A percentile compares a stretch with the other conserved stretches of the same genome.
Evolutionary conservation across 1,140 invertebrate genomes (phyloP).

Genomic region (Tetramorium alpestre): DNA sequence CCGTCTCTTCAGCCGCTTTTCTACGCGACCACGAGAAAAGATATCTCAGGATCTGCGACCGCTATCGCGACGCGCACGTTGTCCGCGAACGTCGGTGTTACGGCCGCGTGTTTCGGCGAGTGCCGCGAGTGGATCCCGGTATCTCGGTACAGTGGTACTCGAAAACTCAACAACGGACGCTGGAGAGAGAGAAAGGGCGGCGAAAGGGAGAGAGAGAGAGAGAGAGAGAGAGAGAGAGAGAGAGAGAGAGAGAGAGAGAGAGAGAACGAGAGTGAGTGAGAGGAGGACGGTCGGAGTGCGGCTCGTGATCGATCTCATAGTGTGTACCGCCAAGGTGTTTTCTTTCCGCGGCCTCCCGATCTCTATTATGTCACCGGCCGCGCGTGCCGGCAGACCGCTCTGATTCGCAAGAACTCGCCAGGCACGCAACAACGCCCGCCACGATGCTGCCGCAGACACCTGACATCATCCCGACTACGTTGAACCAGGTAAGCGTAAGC

Average conservation of each 20-base stretch:
- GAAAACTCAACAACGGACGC: neutral
- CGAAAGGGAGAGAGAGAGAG: neutral
- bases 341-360: constrained; percentile 45
- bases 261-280: neutral
- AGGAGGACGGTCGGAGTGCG: constrained; percentile 45
- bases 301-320: constrained; percentile 68
- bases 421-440: constrained; percentile 36
- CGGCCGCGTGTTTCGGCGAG: constrained; percentile 23
- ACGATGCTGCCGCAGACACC: constrained; percentile 82
- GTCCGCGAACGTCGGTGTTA: neutral
- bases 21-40: constrained; percentile 55
- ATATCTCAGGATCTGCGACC: neutral
- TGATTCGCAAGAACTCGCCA: constrained; percentile 63
- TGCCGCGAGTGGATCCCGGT: constrained; percentile 21
- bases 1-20: constrained; percentile 24
- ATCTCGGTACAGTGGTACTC: neutral
- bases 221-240: neutral
- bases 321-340: constrained; percentile 66
- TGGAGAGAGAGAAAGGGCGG: neutral
- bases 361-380: constrained; percentile 68
- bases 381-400: constrained; percentile 58
- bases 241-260: neutral
- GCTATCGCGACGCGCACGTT: neutral
- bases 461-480: constrained; percentile 81
- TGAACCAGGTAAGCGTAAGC: constrained; percentile 76